Conservation (phyloP, 2,113 vertebrate species). For the Cepphus grylle region DNA sequence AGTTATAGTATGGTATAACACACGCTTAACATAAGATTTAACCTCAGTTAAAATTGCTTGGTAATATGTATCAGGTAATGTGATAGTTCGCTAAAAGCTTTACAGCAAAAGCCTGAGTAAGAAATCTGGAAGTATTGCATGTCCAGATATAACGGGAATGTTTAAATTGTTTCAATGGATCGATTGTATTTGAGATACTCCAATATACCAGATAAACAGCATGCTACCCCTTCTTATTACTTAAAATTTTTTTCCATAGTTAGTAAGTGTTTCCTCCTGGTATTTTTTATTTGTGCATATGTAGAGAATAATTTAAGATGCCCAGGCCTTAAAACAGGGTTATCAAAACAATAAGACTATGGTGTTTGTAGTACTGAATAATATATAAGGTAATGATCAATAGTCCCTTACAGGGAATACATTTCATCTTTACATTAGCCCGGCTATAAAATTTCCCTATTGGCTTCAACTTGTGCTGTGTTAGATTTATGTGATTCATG, state of each 20-base stretch:
- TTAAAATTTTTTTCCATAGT: neutral
- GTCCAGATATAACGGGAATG: neutral
- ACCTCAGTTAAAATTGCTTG: conserved; percentile 27
- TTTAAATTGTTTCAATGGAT: conserved; percentile 2
- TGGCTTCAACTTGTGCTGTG: conserved; percentile 29
- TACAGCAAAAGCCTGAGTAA: conserved; percentile 1
- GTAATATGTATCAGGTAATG: neutral
- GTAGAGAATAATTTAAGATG: conserved; percentile 23
- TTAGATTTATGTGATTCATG: conserved; percentile 50
- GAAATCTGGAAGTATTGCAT: conserved; percentile 9
- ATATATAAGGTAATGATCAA: conserved; percentile 48
- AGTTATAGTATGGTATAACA: neutral
- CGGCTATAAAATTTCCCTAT: conserved; percentile 30
- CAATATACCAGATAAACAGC: neutral
- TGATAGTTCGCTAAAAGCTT: conserved; percentile 42
- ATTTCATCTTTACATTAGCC: conserved; percentile 36
- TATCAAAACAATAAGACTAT: conserved; percentile 5
- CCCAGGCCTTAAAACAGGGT: neutral
- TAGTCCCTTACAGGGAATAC: conserved; percentile 35
- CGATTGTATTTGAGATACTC: neutral
- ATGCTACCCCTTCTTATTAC: neutral
- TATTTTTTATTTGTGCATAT: neutral
- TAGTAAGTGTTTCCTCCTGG: neutral
- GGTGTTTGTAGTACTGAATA: conserved; percentile 50
- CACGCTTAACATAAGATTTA: neutral